Evolutionary conservation across 2,888 invertebrate species (phyloP).

Genomic region (Drosophila cognata): DNA sequence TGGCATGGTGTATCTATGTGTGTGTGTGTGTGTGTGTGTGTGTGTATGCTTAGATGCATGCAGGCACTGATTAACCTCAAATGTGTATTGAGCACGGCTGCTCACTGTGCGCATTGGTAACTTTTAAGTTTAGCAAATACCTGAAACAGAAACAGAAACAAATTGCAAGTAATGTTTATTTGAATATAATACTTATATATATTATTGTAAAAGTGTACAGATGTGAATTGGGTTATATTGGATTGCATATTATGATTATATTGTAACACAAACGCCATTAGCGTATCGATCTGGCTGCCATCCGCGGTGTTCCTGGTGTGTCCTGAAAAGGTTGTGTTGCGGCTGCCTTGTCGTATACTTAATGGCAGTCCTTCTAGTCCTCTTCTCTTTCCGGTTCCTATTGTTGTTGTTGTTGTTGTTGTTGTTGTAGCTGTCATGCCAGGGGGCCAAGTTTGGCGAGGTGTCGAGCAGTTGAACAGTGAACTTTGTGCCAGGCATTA

Average conservation of each 20-base stretch:
- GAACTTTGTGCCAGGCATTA: conserved; percentile 12
- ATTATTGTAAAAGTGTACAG: background rate
- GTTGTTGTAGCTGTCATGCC: conserved; percentile 19
- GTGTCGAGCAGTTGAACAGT: conserved; percentile 9
- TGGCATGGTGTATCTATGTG: background rate
- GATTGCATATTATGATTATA: background rate
- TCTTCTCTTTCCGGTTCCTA: background rate
- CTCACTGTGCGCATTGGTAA: background rate
- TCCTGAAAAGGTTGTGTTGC: conserved; percentile 29
- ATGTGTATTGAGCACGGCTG: background rate
- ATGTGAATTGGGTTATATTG: background rate
- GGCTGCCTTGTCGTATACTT: conserved; percentile 42
- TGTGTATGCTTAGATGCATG: background rate
- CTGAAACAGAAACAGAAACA: background rate
- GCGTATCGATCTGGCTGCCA: conserved; percentile 33
- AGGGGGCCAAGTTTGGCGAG: conserved; percentile 1
- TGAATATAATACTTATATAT: background rate
- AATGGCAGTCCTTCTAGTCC: conserved; percentile 15
- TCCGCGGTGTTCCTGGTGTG: background rate
- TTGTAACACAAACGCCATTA: conserved; percentile 31
- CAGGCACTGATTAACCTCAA: background rate
- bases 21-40: background rate
- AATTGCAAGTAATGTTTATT: background rate
- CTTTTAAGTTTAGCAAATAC: background rate
- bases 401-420: background rate